Percentiles rank a stretch among this genome's conserved stretches.
Evolutionary conservation across 2,888 invertebrate species (phyloP).

Genomic region (Caenorhabditis sulstoni): DNA sequence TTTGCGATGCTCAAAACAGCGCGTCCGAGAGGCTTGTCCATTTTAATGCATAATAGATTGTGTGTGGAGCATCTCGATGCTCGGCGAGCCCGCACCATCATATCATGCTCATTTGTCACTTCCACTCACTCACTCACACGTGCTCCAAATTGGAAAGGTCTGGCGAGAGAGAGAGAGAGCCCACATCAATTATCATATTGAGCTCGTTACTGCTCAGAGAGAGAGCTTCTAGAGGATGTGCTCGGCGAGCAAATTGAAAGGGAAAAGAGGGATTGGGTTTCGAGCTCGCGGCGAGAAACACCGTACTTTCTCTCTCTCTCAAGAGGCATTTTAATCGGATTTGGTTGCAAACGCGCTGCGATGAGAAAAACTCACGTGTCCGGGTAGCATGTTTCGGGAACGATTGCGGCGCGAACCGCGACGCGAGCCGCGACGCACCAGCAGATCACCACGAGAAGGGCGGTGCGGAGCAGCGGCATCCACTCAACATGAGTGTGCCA

Average conservation of each 20-base stretch:
- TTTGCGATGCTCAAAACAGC: conserved; percentile 43
- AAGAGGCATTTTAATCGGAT: too few relatives aligned
- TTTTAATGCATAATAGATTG: conserved; percentile 50
- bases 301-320: not conserved
- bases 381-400: conserved; percentile 56
- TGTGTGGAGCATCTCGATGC: too few relatives aligned
- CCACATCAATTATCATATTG: conserved; percentile 34
- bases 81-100: conserved; percentile 9
- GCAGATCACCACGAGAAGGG: conserved; percentile 32
- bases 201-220: conserved; percentile 28
- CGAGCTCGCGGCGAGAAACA: conserved; percentile 14
- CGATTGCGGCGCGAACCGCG: conserved; percentile 24
- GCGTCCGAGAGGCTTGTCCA: conserved; percentile 15
- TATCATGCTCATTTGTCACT: conserved; percentile 35
- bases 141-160: conserved; percentile 14
- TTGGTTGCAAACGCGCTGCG: too few relatives aligned
- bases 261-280: conserved; percentile 41
- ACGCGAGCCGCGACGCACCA: conserved; percentile 1
- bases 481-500: conserved; percentile 48
- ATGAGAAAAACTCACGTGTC: conserved; percentile 54
- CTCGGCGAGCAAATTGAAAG: conserved; percentile 1
- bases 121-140: too few relatives aligned
- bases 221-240: not conserved
- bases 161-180: not conserved
- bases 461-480: conserved; percentile 18